A percentile compares a stretch with the other conserved stretches of the same genome.
phyloP scores from a whole-genome alignment of 1,140 invertebrate species.

The Heliconius hewitsoni region DNA sequence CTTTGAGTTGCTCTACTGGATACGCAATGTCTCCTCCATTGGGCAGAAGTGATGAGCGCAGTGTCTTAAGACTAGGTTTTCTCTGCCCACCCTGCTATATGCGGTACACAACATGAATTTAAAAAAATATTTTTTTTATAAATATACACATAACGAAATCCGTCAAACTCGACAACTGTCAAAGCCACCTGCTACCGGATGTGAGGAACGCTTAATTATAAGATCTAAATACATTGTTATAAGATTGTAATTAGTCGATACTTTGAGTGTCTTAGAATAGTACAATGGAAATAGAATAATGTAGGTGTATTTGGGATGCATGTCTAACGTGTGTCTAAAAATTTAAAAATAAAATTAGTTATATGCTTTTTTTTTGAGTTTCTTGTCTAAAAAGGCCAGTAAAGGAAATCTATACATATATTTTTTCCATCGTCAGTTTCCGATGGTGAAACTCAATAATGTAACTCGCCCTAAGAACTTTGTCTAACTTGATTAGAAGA shows the following conservation, averaged over 20 bases:
- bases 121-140: neutral
- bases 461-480: no score
- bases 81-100: neutral
- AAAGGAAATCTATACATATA: no score
- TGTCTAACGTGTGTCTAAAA: neutral
- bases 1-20: no score
- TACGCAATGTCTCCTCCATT: no score
- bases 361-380: no score
- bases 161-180: neutral
- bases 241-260: constrained; percentile 25
- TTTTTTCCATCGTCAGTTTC: no score
- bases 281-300: constrained; percentile 23
- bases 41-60: no score
- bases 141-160: neutral
- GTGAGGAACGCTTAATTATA: neutral
- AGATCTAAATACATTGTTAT: constrained; percentile 11
- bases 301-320: constrained; percentile 16
- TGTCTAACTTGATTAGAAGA: no score
- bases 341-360: no score
- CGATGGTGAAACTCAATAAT: no score
- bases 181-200: constrained; percentile 11
- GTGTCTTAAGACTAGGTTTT: neutral
- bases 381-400: no score
- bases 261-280: constrained; percentile 4
- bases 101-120: neutral